Evolutionary conservation across 2,113 vertebrate genomes (phyloP), one percentile per base, ranked within the genome.

Genomic region (Ptilorrhoa leucosticta): DNA sequence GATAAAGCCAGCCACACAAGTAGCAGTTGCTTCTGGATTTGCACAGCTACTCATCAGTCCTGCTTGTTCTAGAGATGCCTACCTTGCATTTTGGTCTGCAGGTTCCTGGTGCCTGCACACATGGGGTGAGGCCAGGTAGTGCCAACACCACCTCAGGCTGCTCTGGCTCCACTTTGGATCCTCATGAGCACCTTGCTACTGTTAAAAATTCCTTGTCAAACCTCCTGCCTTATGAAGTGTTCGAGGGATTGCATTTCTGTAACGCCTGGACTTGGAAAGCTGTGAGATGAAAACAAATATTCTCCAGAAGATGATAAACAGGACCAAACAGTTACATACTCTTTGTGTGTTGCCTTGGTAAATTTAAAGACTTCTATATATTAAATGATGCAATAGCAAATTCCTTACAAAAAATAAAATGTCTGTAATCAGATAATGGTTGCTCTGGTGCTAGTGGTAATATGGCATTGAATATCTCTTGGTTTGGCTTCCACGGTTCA

Each of bases 301-400:
- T 93, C 76, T 78, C 64, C 39, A 48, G 30, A 90, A 84, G 28
- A 73, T 60, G 40, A 91, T 75, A 71, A 96, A 86, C n/a, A 75
- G 76, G 28, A 90, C 68, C 39, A 81, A 92, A 94, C 71, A 90
- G 83, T 87, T 90, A 81, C 60, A 51, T 89, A 75, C 28, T 88
- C 75, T 81, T 87, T 92, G 92, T 90, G 26, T 39, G 56, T 42
- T 93, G 86, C 85, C 90, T 75, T 83, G 79, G 88, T 60, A 94
- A 94, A 93, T 88, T 73, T 91, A 93, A 90, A 83, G 69, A 81
- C 86, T 92, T 93, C 37, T 1, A 0, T 84, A 48, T 79, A 87
- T 89, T 68, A 96, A 93, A 87, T 94, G 87, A 94, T 94, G 92
- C 86, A 93, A 95, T 69, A 92, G 80, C 56, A 89, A 97, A 94